Evolutionary conservation across 92 coral and sea anemone species (phyloP), one percentile per base, ranked within the genome.

Genomic region (Phenganax marumi): DNA sequence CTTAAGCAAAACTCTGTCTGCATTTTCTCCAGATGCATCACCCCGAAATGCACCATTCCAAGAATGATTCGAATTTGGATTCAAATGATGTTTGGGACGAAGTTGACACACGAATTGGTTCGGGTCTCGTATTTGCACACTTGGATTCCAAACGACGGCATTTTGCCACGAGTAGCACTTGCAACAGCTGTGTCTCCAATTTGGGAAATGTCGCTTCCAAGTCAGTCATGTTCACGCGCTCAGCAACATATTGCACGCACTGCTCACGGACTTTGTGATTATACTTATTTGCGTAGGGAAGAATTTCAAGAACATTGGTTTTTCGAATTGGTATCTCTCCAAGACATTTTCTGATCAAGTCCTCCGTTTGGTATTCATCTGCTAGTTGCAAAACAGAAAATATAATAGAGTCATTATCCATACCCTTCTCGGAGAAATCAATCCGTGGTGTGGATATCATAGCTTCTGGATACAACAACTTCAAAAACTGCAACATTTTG

Each of bases 351-450:
- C 18, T 56, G 7, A 56, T 56, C 18, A 56, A 21, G 0, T 11
- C n/a, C 50, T 48, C 77, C 1, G 77, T 54, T n/a, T 72, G 77
- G 21, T 72, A 72, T 33, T 72, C 77, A 39, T 72, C 77, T 12
- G 77, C 77, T 56, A 56, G 16, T 11, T 21, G 8, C 19, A 56
- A 14, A 16, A 72, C 26, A 17, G 58, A 23, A 52, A 48, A 33
- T 26, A 72, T 47, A 8, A 25, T 68, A 16, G 46, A 24, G 3
- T 13, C 25, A 48, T 25, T 72, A 48, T 72, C 58, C 10, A 39
- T 12, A 39, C 25, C 48, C 7, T 11, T 6, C 62, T 3, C 4
- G 4, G 43, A 33, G 52, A 72, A 50, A 7, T 52, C 11, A 16
- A 72, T 25, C 10, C 12, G 10, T 6, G 62, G 62, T 0, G 62